Percentiles rank a stretch among this genome's conserved stretches.
Evolutionary conservation across 1,140 invertebrate genomes (phyloP).

Genomic region (Musca domestica): DNA sequence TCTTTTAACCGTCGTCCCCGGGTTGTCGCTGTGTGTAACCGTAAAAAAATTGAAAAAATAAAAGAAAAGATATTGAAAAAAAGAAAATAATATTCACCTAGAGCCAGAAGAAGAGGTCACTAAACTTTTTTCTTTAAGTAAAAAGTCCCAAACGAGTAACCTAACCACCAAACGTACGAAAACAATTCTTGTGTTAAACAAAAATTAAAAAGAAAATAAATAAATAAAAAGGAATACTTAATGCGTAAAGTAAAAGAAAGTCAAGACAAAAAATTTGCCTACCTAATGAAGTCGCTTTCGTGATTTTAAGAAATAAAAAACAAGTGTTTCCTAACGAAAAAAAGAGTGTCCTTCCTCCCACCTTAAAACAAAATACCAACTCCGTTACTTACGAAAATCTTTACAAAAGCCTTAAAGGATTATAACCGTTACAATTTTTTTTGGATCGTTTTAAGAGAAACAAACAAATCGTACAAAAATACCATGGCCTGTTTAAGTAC

Average conservation of each 20-base stretch:
- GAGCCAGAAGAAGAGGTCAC: slow-evolving; percentile 3
- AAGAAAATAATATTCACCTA: slow-evolving; percentile 6
- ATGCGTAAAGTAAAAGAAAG: no score
- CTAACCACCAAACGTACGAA: neutral
- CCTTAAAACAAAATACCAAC: no score
- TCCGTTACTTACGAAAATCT: no score
- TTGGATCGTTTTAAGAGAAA: no score
- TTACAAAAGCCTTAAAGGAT: no score
- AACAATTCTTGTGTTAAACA: no score
- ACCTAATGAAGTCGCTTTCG: no score
- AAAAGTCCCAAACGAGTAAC: slow-evolving; percentile 8
- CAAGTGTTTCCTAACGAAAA: neutral
- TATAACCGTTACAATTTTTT: no score
- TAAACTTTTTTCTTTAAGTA: slow-evolving; percentile 9
- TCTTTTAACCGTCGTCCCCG: slow-evolving; percentile 9
- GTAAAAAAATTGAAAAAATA: neutral
- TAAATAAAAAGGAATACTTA: no score
- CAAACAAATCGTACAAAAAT: neutral
- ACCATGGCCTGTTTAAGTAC: slow-evolving; percentile 49
- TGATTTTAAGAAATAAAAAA: neutral
- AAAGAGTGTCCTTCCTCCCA: neutral
- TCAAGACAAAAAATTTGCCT: no score
- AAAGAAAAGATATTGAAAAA: slow-evolving; percentile 14
- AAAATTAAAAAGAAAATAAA: no score
- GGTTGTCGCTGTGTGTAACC: neutral